Evolutionary conservation across 2,888 invertebrate genomes (phyloP).

Genomic region (Euzetes globulus): DNA sequence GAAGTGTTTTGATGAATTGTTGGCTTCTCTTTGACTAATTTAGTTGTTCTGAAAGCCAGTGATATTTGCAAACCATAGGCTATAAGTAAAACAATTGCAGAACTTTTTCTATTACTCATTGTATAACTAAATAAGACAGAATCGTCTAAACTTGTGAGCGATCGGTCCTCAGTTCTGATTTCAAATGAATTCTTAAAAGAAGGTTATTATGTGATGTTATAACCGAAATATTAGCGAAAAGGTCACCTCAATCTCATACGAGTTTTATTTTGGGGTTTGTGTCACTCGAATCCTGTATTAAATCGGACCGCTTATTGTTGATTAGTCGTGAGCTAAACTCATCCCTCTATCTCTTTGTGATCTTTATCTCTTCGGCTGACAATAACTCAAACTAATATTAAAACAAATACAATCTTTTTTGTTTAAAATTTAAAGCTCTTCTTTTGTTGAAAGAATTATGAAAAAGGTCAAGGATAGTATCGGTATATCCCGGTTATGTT

Average conservation of each 20-base stretch:
- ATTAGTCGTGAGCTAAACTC: not conserved
- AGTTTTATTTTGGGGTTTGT: constrained; percentile 18
- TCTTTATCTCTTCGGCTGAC: too few relatives aligned
- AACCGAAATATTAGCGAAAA: not conserved
- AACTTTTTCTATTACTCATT: not conserved
- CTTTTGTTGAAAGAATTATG: too few relatives aligned
- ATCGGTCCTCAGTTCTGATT: not conserved
- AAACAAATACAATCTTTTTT: too few relatives aligned
- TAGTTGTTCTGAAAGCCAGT: not conserved
- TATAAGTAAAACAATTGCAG: not conserved
- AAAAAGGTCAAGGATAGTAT: too few relatives aligned
- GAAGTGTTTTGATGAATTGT: not conserved
- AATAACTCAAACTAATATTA: too few relatives aligned
- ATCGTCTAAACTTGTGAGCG: not conserved
- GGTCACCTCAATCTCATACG: constrained; percentile 13
- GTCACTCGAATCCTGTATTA: constrained; percentile 14
- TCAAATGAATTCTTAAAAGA: not conserved
- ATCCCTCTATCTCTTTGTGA: too few relatives aligned
- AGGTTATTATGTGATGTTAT: constrained; percentile 11
- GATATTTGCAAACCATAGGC: not conserved
- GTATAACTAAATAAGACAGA: not conserved
- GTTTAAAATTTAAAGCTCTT: too few relatives aligned
- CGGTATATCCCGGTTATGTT: too few relatives aligned
- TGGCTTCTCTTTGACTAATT: not conserved
- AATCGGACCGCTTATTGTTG: not conserved